Conservation (phyloP, 2,888 invertebrate species). For the Esperia sulphurella region DNA sequence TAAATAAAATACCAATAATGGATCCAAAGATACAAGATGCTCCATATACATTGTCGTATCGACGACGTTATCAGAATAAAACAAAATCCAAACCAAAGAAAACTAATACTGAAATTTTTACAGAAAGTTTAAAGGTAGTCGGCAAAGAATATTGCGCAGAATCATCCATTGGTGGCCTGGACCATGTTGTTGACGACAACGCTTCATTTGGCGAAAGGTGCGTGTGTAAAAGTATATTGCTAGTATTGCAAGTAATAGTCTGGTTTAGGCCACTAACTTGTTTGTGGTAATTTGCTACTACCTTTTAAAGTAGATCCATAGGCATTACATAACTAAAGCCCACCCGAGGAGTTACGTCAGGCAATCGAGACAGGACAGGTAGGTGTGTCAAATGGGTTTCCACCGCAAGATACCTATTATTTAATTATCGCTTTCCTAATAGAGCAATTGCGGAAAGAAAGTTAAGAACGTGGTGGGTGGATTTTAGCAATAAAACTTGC, state of each 20-base stretch:
- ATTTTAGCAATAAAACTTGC: background rate
- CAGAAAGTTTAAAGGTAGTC: constrained; percentile 49
- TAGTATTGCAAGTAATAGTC: constrained; percentile 32
- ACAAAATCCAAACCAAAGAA: constrained; percentile 22
- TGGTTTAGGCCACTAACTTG: constrained; percentile 40
- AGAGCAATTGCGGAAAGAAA: too few relatives aligned
- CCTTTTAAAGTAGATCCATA: background rate
- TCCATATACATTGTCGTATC: constrained; percentile 16
- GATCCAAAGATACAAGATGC: background rate
- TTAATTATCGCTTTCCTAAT: too few relatives aligned
- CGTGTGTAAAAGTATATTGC: constrained; percentile 23
- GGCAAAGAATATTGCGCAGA: constrained; percentile 65
- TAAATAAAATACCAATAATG: too few relatives aligned
- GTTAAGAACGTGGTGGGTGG: constrained; percentile 9
- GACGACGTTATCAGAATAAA: constrained; percentile 25
- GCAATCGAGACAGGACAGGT: constrained; percentile 1
- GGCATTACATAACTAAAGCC: background rate
- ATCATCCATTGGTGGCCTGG: constrained; percentile 69
- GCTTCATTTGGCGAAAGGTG: constrained; percentile 62
- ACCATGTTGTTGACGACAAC: constrained; percentile 59
- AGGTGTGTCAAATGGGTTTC: too few relatives aligned
- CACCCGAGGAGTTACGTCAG: constrained; percentile 22
- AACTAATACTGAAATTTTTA: constrained; percentile 35
- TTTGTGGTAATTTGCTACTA: constrained; percentile 33
- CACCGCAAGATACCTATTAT: too few relatives aligned